Evolutionary conservation across 2,888 invertebrate genomes (phyloP), one percentile per base, ranked within the genome.

Genomic region (Pheosia tremula): DNA sequence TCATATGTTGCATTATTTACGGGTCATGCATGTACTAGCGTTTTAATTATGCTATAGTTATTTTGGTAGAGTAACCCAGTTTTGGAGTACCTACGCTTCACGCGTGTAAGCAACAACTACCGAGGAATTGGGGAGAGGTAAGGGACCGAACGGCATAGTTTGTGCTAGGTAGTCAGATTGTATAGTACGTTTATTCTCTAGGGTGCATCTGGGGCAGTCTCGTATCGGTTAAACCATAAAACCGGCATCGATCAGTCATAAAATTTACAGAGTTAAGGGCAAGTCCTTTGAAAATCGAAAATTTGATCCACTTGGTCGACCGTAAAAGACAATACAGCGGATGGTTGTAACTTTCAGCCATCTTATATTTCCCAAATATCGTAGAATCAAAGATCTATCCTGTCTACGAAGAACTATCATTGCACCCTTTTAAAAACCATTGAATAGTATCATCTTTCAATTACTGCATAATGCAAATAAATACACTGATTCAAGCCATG

Each of bases 21-120:
- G 68, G 66, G 69, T 69, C 68, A 69, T 69, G 62, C 65, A 56
- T 59, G 62, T 64, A 67, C 67, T 71, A 67, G 63, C 64, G 73
- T n/a, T 11, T 41, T 76, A 81, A 84, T 82, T 82, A 82, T 82
- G 81, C 74, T 78, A 79, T 71, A 78, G 86, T 81, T 87, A 88
- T 88, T 87, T 87, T 77, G 65, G 85, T 83, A 71, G 64, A 68
- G 70, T 80, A 85, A 82, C 86, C 84, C 79, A 84, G 77, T 75
- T 82, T 67, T 69, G 63, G 55, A 58, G 60, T 52, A n/a, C n/a
- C n/a, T n/a, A 62, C 61, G 58, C 58, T 57, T 60, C 54, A 65
- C 56, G 36, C 45, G 7, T 11, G 10, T 24, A 45, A 8, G 47
- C 9, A n/a, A n/a, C 9, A 47, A n/a, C 47, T n/a, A 2, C 4